Conservation (phyloP, 2,888 invertebrate species). For the Rhagophthalmus giganteus region DNA sequence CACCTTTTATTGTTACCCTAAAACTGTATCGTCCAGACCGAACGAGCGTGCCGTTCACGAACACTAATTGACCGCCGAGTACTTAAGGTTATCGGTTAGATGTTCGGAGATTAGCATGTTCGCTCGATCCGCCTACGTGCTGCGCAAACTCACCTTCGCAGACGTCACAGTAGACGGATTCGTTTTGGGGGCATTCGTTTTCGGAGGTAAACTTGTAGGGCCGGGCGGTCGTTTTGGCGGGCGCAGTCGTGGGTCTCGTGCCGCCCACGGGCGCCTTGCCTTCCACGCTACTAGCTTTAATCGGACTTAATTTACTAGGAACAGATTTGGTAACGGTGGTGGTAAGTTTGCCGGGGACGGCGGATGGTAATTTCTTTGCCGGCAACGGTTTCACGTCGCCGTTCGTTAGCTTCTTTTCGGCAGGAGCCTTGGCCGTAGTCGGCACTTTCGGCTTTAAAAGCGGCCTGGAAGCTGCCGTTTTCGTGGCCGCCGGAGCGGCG, state of each 20-base stretch:
- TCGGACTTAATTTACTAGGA: conserved; percentile 32
- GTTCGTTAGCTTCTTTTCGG: conserved; percentile 61
- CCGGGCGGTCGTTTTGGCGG: conserved; percentile 16
- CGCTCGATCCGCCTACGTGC: too few species aligned
- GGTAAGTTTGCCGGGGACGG: conserved; percentile 33
- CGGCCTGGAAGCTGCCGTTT: conserved; percentile 33
- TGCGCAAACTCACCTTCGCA: conserved; percentile 30
- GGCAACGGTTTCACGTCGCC: conserved; percentile 57
- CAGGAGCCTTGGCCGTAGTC: conserved; percentile 47
- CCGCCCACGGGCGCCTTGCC: conserved; percentile 3
- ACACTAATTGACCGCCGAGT: too few species aligned
- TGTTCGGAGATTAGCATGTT: too few species aligned
- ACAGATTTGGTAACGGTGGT: conserved; percentile 38
- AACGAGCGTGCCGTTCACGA: too few species aligned
- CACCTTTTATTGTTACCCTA: too few species aligned
- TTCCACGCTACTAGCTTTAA: conserved; percentile 11
- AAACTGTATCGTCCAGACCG: too few species aligned
- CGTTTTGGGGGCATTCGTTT: conserved; percentile 27
- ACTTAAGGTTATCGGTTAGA: too few species aligned
- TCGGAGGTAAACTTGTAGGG: conserved; percentile 1
- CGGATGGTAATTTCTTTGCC: conserved; percentile 12
- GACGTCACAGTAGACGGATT: conserved; percentile 25
- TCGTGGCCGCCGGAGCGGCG: conserved; percentile 24
- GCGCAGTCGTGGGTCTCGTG: conserved; percentile 24
- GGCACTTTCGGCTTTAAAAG: conserved; percentile 5